Evolutionary conservation across 2,797 vertebrate species (phyloP).

Genomic region (Sparus aurata): DNA sequence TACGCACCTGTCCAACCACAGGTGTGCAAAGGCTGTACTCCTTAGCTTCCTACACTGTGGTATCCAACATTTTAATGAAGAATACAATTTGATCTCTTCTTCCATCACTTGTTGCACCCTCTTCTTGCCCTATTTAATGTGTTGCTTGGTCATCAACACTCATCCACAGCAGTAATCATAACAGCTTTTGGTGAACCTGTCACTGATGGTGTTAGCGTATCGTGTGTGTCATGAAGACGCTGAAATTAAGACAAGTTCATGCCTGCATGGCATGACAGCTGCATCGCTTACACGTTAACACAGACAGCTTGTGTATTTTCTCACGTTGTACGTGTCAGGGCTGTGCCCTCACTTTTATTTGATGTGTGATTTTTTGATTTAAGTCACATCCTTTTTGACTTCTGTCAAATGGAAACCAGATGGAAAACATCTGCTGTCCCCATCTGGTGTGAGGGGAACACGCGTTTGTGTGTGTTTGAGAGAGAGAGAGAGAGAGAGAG

Average conservation of each 20-base stretch:
- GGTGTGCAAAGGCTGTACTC: no score
- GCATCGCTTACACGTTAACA: slow-evolving; percentile 38
- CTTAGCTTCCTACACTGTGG: no score
- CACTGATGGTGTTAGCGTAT: neutral
- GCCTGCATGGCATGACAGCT: neutral
- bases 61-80: no score
- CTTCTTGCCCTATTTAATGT: no score
- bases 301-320: slow-evolving; percentile 18
- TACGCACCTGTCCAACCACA: no score
- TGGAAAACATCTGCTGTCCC: slow-evolving; percentile 79
- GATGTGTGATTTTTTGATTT: slow-evolving; percentile 69
- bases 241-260: slow-evolving; percentile 16
- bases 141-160: no score
- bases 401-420: slow-evolving; percentile 77
- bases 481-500: no score
- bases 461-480: slow-evolving; percentile 25
- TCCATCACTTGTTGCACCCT: no score
- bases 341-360: slow-evolving; percentile 62
- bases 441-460: slow-evolving; percentile 64
- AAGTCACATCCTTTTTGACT: slow-evolving; percentile 69
- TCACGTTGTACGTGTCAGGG: slow-evolving; percentile 32
- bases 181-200: neutral
- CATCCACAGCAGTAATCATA: neutral
- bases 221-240: slow-evolving; percentile 25
- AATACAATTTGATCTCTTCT: no score